A percentile compares a stretch with the other conserved stretches of the same genome.
Evolutionary conservation across 2,888 invertebrate genomes (phyloP).

Genomic region (Drosophila nr. perissopoda): DNA sequence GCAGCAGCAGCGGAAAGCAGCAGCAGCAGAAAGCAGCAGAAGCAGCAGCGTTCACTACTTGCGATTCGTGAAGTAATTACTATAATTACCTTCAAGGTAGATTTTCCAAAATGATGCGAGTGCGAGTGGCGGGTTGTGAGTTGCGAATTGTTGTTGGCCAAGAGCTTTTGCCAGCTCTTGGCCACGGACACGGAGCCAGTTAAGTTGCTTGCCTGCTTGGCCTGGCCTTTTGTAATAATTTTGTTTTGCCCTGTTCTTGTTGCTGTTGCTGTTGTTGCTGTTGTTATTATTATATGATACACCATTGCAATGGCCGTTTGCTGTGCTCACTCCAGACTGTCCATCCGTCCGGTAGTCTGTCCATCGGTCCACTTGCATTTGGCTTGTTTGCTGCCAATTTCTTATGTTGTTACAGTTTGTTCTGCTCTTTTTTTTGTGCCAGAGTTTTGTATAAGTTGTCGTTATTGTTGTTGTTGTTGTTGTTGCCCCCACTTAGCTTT

Average conservation of each 20-base stretch:
- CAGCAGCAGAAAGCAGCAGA: constrained; percentile 46
- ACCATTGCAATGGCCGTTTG: constrained; percentile 75
- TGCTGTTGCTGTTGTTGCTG: constrained; percentile 26
- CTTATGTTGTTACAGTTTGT: constrained; percentile 79
- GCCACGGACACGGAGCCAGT: constrained; percentile 37
- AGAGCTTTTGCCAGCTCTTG: constrained; percentile 31
- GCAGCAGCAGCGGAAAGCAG: constrained; percentile 29
- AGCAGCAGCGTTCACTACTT: constrained; percentile 76
- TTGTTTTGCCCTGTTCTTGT: constrained; percentile 50
- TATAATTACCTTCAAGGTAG: constrained; percentile 85
- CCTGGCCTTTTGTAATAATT: constrained; percentile 77
- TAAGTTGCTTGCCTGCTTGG: constrained; percentile 41
- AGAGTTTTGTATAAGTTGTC: constrained; percentile 38
- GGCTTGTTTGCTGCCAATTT: constrained; percentile 80
- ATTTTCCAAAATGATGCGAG: constrained; percentile 83
- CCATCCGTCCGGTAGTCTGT: constrained; percentile 9
- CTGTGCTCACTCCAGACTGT: constrained; percentile 14
- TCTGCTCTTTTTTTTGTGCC: constrained; percentile 50
- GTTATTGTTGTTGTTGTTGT: constrained; percentile 31
- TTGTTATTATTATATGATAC: constrained; percentile 80
- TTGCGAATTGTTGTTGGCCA: constrained; percentile 7
- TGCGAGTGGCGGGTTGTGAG: constrained; percentile 58
- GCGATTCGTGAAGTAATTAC: constrained; percentile 85
- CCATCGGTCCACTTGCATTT: constrained; percentile 54
- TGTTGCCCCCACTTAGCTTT: constrained; percentile 68